A percentile compares a stretch with the other conserved stretches of the same genome.
Evolutionary conservation across 2,113 vertebrate genomes (phyloP).

Genomic region (Campylomormyrus numenius): DNA sequence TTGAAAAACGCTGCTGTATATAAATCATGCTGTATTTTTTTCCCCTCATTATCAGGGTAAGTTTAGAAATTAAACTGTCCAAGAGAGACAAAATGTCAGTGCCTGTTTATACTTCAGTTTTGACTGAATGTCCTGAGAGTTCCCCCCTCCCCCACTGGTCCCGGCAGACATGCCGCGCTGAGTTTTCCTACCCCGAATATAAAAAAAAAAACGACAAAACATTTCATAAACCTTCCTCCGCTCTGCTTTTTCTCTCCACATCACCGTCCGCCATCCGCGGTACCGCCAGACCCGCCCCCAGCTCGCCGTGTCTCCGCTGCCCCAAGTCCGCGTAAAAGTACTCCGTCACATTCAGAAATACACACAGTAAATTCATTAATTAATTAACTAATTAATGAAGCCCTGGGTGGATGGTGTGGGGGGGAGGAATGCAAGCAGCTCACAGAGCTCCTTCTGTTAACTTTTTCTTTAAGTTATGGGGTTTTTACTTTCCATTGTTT

Average conservation of each 20-base stretch:
- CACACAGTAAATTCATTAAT: not conserved
- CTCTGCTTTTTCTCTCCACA: not conserved
- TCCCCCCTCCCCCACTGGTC: not conserved
- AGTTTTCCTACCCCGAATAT: not conserved
- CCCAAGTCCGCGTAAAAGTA: not conserved
- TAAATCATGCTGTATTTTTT: not conserved
- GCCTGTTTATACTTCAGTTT: not conserved
- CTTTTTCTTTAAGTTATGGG: not conserved
- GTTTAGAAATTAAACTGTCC: not conserved
- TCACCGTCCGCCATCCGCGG: not conserved
- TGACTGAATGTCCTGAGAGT: not conserved
- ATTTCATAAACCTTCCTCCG: not conserved
- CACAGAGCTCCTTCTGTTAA: not conserved
- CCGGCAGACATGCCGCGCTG: not conserved
- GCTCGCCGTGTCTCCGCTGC: not conserved
- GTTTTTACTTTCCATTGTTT: not conserved
- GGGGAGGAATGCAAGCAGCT: not conserved
- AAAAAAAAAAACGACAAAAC: not conserved
- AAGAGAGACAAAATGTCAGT: not conserved
- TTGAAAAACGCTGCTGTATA: not conserved
- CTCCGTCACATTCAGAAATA: not conserved
- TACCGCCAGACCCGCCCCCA: not conserved
- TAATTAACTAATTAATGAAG: not conserved
- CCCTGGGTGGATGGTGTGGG: not conserved
- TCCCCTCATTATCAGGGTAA: not conserved